phyloP scores from a whole-genome alignment of 30 jellyfish, hydroid and myxozoan species.

The Aurelia coerulea region DNA sequence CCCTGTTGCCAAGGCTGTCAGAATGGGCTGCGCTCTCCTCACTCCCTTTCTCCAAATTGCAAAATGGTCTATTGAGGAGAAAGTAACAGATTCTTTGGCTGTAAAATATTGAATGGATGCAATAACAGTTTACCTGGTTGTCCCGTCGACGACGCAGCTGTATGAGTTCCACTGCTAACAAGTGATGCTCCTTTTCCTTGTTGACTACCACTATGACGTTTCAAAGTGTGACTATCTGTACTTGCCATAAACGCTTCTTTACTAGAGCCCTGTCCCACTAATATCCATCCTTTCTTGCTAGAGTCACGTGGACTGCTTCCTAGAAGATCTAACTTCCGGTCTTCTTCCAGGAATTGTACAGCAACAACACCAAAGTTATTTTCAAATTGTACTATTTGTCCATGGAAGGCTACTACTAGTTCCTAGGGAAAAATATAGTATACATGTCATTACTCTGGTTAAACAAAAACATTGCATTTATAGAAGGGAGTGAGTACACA shows the following conservation, averaged over 20 bases:
- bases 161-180: too few relatives aligned
- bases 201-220: slow-evolving; percentile 43
- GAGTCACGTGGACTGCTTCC: slow-evolving; percentile 97
- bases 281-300: slow-evolving; percentile 95
- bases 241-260: slow-evolving; percentile 94
- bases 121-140: background rate
- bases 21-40: too few relatives aligned
- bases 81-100: too few relatives aligned
- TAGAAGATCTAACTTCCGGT: slow-evolving; percentile 76
- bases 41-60: too few relatives aligned
- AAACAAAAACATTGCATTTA: too few relatives aligned
- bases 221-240: slow-evolving; percentile 84
- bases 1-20: too few relatives aligned
- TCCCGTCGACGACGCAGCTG: background rate
- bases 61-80: too few relatives aligned
- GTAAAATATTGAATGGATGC: too few relatives aligned
- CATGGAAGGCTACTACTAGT: slow-evolving; percentile 93
- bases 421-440: slow-evolving; percentile 49
- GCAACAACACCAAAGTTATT: slow-evolving; percentile 93
- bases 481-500: too few relatives aligned
- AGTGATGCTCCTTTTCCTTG: too few relatives aligned
- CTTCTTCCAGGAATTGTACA: slow-evolving; percentile 95
- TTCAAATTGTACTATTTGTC: slow-evolving; percentile 93
- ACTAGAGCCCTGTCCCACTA: slow-evolving; percentile 92
- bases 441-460: background rate